phyloP scores from a whole-genome alignment of 2,888 invertebrate species.

The Cantharis lateralis region DNA sequence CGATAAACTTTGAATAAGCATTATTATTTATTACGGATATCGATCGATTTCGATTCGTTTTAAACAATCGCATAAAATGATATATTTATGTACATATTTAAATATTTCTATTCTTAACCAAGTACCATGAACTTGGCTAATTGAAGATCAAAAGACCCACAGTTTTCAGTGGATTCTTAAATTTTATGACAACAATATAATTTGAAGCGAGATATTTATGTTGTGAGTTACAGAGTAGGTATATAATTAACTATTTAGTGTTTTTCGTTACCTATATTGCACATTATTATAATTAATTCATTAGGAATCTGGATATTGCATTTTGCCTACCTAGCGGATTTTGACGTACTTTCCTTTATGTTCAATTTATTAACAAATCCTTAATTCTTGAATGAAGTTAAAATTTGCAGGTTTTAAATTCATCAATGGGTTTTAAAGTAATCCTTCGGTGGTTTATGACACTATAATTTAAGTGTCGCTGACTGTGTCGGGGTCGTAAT shows the following conservation, averaged over 20 bases:
- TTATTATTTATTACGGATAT: not conserved
- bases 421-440: not conserved
- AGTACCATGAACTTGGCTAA: not conserved
- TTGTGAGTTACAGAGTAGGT: not conserved
- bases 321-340: no score
- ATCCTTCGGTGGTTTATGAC: constrained; percentile 7
- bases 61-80: not conserved
- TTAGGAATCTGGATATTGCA: no score
- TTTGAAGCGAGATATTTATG: not conserved
- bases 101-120: not conserved
- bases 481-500: constrained; percentile 11
- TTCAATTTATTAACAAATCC: not conserved
- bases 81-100: not conserved
- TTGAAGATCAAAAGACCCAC: not conserved
- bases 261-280: not conserved
- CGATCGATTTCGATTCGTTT: not conserved
- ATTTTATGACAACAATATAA: not conserved
- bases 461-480: constrained; percentile 23
- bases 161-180: not conserved
- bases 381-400: not conserved
- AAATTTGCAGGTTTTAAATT: not conserved
- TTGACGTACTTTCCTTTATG: not conserved
- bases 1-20: not conserved
- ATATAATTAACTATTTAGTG: not conserved
- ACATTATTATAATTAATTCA: not conserved